These are phyloP conservation scores for Cladopsammia gracilis DNA, from an alignment of 64 coral and sea anemone species.

Conservation along the genomic window DNA sequence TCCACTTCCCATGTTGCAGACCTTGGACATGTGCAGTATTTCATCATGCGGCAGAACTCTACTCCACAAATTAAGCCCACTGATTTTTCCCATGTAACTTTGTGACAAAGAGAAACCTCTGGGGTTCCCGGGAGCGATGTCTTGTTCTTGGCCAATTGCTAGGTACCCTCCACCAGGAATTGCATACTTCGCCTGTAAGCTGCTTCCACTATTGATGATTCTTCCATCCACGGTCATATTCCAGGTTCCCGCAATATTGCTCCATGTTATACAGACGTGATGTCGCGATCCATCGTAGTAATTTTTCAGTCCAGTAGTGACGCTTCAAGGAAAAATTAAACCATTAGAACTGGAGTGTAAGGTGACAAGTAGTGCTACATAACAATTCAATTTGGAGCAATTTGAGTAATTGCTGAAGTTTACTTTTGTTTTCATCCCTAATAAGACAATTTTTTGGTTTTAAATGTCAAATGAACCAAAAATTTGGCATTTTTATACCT, in stretches of 20 bases:
- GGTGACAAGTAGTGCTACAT: too few species aligned
- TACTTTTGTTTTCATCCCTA: too few species aligned
- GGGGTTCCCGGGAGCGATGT: background rate
- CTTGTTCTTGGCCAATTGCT: conserved; percentile 31
- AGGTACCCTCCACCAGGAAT: background rate
- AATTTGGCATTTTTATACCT: too few species aligned
- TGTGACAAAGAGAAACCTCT: background rate
- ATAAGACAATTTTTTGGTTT: too few species aligned
- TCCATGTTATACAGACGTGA: background rate
- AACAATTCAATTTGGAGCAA: too few species aligned
- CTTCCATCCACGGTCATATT: background rate
- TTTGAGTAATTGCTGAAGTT: too few species aligned
- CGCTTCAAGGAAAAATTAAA: too few species aligned
- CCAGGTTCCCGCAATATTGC: background rate
- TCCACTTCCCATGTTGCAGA: conserved; percentile 3
- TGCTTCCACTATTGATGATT: background rate
- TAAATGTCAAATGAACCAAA: too few species aligned
- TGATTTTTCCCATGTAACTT: background rate
- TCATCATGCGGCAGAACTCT: background rate
- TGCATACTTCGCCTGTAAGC: background rate
- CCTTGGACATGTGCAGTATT: conserved; percentile 15
- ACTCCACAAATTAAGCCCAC: conserved; percentile 17
- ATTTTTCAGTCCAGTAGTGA: too few species aligned
- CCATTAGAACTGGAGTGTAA: too few species aligned
- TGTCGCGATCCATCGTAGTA: conserved; percentile 12